phyloP scores from a whole-genome alignment of 92 coral and sea anemone genomes.

The Bergia puertoricense region DNA sequence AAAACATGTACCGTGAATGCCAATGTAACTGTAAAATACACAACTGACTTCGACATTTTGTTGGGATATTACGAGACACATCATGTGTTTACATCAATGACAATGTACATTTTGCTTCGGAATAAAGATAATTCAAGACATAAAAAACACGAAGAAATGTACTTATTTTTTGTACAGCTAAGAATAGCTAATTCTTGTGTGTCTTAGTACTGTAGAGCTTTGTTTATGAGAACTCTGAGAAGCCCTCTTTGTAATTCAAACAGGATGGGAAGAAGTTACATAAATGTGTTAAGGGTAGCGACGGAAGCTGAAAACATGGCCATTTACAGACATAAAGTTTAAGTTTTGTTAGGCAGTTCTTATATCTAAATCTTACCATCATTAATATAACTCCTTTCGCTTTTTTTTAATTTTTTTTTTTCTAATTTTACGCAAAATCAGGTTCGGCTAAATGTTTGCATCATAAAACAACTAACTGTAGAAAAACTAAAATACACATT shows the following conservation, averaged over 20 bases:
- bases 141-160: not conserved
- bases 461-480: not conserved
- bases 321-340: no score
- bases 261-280: not conserved
- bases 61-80: no score
- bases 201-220: not conserved
- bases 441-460: not conserved
- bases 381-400: not conserved
- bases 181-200: not conserved
- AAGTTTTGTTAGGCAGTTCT: not conserved
- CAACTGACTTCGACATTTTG: no score
- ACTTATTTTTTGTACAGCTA: not conserved
- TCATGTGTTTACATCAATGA: no score
- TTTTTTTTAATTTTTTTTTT: no score
- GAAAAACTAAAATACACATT: not conserved
- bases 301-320: no score
- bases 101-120: no score
- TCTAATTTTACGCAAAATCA: no score
- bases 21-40: no score
- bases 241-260: not conserved
- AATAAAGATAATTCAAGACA: no score
- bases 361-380: no score
- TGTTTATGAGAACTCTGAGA: not conserved
- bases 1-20: no score
- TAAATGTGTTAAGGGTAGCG: not conserved